These are phyloP conservation scores for Ctenopoma multispine DNA, from an alignment of 2,797 vertebrate genomes.

Conservation along the genomic window DNA sequence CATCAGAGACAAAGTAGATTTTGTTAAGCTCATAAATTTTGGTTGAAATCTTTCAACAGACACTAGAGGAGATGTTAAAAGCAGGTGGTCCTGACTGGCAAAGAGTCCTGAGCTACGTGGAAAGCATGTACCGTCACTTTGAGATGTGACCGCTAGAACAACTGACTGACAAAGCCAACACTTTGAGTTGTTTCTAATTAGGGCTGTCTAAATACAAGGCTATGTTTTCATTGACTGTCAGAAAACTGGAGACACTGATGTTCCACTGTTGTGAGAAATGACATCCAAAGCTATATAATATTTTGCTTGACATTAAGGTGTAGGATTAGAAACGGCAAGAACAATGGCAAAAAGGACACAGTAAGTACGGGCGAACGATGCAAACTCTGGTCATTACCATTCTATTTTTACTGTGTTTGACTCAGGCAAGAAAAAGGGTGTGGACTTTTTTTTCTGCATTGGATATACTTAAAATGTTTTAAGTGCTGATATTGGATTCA, in stretches of 20 bases:
- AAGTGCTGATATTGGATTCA: not conserved
- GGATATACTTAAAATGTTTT: not conserved
- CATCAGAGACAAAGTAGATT: not conserved
- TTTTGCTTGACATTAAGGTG: conserved; percentile 2
- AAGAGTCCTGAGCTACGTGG: conserved; percentile 86
- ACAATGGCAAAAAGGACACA: not conserved
- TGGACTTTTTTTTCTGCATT: not conserved
- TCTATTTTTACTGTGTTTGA: not conserved
- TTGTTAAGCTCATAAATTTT: not conserved
- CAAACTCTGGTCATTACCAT: not conserved
- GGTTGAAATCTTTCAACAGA: conserved; percentile 68
- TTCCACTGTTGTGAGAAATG: not conserved
- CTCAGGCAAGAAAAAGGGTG: not conserved
- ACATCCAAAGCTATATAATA: not conserved
- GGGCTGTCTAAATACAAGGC: not conserved
- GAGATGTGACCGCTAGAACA: conserved; percentile 81
- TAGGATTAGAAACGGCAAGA: conserved; percentile 1
- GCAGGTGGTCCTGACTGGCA: conserved; percentile 88
- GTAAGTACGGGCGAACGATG: not conserved
- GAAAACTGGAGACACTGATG: conserved; percentile 1
- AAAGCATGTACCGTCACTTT: conserved; percentile 88
- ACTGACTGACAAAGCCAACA: conserved; percentile 10
- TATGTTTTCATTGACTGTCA: not conserved
- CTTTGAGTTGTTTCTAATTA: not conserved
- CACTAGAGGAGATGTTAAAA: conserved; percentile 85